Evolutionary conservation across 2,797 vertebrate species (phyloP), one percentile per base, ranked within the genome.

Genomic region (Decapterus maruadsi): DNA sequence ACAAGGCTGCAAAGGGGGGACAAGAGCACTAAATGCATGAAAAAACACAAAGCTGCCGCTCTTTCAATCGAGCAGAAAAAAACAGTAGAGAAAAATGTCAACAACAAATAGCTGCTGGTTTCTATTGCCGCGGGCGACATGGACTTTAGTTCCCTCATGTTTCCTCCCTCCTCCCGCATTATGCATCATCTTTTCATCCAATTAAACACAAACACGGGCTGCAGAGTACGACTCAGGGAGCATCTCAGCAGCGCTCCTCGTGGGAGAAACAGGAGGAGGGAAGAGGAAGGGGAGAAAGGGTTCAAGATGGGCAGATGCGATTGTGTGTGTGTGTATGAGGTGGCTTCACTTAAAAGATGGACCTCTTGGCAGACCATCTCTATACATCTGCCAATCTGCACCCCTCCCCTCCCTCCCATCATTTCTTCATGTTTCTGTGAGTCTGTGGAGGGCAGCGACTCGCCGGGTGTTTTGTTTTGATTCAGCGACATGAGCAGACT

Each of bases 101-200:
- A 92, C 90, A 94, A 90, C 87, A 92, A 94, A 94, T 92, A 91
- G 87, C 90, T 92, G 90, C 90, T 92, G 89, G 92, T 93, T 92
- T 87, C 74, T 83, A 55, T 81, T 75, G 91, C 92, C 51, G 65
- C 81, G 42, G 91, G 91, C 88, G 80, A 89, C 86, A 68, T 87
- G 89, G 90, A 93, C 90, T 87, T 87, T 78, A 77, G 86, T 86
- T 93, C 80, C 77, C 87, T 87, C 75, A 19, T 92, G 84, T 93
- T 92, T 88, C 87, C 81, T 73, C 79, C 75, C 68, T 80, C 72
- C 40, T 80, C 72, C 40, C 68, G 19, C 81, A 87, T 91, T 92
- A 90, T 92, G 87, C 87, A 90, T 93, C 82, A 88, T 91, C 86
- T 90, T 91, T 94, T 92, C 87, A 93, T 94, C 90, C 92, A 93